Evolutionary conservation across 1,140 invertebrate genomes (phyloP).

Genomic region (Cyrtorhinus lividipennis): DNA sequence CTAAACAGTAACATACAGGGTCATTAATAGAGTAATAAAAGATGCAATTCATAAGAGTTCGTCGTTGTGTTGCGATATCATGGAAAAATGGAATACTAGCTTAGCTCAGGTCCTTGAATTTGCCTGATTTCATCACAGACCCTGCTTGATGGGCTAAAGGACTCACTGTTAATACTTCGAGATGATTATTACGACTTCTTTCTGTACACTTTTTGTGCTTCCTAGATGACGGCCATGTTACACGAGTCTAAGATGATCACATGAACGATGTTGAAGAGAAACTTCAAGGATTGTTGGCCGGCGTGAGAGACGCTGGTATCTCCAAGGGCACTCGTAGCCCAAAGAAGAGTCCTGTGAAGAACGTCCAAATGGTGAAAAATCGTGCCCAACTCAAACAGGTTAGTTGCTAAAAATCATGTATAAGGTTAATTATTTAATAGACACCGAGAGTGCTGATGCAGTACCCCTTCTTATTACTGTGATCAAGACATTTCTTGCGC

Average conservation of each 20-base stretch:
- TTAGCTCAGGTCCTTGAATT: too few relatives aligned
- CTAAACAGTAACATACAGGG: too few relatives aligned
- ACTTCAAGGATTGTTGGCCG: neutral
- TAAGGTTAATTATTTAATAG: neutral
- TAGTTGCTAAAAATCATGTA: neutral
- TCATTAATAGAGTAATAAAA: too few relatives aligned
- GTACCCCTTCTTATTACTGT: too few relatives aligned
- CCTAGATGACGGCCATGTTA: neutral
- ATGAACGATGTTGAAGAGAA: neutral
- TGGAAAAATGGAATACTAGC: too few relatives aligned
- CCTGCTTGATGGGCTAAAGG: too few relatives aligned
- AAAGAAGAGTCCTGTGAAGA: conserved; percentile 23
- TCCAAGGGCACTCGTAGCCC: conserved; percentile 20
- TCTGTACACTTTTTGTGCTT: neutral
- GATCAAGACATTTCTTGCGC: too few relatives aligned
- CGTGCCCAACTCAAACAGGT: conserved; percentile 33
- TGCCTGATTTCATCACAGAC: too few relatives aligned
- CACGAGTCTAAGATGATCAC: neutral
- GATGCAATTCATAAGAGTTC: too few relatives aligned
- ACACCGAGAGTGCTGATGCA: neutral
- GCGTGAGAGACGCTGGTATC: conserved; percentile 5
- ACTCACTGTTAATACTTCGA: too few relatives aligned
- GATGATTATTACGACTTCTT: too few relatives aligned
- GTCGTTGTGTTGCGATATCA: too few relatives aligned
- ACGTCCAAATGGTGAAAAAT: conserved; percentile 25